phyloP scores from a whole-genome alignment of 2,888 invertebrate species.

The Orchestes rusci region DNA sequence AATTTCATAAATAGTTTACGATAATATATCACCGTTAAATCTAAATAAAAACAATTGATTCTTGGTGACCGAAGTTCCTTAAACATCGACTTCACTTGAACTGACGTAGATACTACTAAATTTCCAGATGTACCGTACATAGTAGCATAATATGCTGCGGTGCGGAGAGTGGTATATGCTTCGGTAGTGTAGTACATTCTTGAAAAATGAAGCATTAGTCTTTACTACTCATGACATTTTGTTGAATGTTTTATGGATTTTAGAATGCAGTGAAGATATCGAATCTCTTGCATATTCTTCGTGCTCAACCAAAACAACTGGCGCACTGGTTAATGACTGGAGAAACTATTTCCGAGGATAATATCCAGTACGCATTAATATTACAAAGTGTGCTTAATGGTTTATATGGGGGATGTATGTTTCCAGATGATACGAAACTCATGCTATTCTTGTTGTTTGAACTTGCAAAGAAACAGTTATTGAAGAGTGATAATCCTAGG shows the following conservation, averaged over 20 bases:
- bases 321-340: constrained; percentile 62
- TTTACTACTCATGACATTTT: constrained; percentile 1
- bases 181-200: no score
- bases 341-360: constrained; percentile 49
- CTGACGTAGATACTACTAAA: no score
- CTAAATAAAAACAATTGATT: no score
- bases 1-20: no score
- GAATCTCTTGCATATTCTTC: constrained; percentile 60
- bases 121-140: no score
- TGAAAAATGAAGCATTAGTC: no score
- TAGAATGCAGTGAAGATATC: constrained; percentile 57
- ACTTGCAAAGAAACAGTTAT: constrained; percentile 65
- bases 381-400: constrained; percentile 56
- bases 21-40: no score
- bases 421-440: constrained; percentile 66
- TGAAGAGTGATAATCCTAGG: constrained; percentile 61
- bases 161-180: no score
- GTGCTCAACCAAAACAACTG: constrained; percentile 62
- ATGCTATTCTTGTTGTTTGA: constrained; percentile 58
- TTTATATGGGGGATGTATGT: constrained; percentile 65
- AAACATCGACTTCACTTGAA: no score
- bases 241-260: background rate
- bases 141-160: no score
- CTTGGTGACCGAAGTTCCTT: no score
- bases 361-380: constrained; percentile 37